Conservation (phyloP, 2,888 invertebrate species). For the Meloe dianella region DNA sequence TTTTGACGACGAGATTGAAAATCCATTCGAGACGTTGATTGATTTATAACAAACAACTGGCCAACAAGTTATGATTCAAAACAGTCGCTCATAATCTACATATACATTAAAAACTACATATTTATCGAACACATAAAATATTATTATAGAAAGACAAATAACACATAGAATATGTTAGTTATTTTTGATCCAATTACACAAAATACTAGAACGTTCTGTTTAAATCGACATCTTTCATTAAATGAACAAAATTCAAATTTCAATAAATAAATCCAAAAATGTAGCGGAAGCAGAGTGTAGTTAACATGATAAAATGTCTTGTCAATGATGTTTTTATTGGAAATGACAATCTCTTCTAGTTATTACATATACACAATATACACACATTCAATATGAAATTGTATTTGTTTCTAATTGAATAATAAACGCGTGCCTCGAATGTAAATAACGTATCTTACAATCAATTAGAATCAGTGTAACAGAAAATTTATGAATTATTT, state of each 20-base stretch:
- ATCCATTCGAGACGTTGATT: not conserved
- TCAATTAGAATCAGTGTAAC: not conserved
- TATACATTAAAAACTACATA: too few relatives aligned
- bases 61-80: not conserved
- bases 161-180: too few relatives aligned
- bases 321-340: not conserved
- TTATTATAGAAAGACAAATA: too few relatives aligned
- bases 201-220: too few relatives aligned
- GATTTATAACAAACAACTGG: conserved; percentile 5
- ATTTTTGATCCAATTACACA: too few relatives aligned
- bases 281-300: not conserved
- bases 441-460: conserved; percentile 27
- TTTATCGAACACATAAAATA: too few relatives aligned
- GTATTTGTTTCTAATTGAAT: conserved; percentile 37
- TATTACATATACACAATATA: not conserved
- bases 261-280: too few relatives aligned
- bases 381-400: not conserved
- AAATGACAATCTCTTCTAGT: not conserved
- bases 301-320: not conserved
- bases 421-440: conserved; percentile 32
- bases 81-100: not conserved
- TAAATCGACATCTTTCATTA: too few relatives aligned
- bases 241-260: too few relatives aligned
- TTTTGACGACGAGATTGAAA: not conserved
- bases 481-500: not conserved